Percentiles rank a stretch among this genome's conserved stretches.
These are phyloP conservation scores for Triplophysa dalaica DNA, from an alignment of 2,113 vertebrate genomes.

Conservation along the genomic window DNA sequence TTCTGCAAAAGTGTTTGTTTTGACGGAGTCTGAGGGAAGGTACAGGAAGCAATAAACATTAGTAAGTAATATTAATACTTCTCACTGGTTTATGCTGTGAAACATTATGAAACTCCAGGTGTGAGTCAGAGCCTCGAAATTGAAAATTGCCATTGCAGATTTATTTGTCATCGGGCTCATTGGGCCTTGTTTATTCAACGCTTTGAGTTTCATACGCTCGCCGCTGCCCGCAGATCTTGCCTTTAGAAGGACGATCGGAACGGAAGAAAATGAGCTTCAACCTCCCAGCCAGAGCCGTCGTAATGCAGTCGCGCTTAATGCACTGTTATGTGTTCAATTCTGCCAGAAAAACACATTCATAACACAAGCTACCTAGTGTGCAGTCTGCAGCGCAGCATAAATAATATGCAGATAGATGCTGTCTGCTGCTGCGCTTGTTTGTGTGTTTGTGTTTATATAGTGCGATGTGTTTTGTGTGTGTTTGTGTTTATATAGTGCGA, in stretches of 20 bases:
- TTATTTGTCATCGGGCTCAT: slow-evolving; percentile 21
- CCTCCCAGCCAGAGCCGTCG: slow-evolving; percentile 17
- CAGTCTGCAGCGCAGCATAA: background rate
- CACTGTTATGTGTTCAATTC: slow-evolving; percentile 61
- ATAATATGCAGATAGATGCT: background rate
- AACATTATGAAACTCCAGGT: slow-evolving; percentile 16
- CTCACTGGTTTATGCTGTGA: background rate
- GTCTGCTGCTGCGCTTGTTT: background rate
- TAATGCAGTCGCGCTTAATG: slow-evolving; percentile 32
- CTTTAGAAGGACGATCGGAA: slow-evolving; percentile 29
- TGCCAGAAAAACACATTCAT: slow-evolving; percentile 57
- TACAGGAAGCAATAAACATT: background rate
- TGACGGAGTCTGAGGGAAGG: background rate
- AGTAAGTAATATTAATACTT: slow-evolving; percentile 8
- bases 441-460: slow-evolving; percentile 39
- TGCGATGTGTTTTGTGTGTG: no score
- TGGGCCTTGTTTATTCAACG: slow-evolving; percentile 1
- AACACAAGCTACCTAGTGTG: slow-evolving; percentile 39
- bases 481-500: slow-evolving; percentile 52
- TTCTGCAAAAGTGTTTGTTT: slow-evolving; percentile 19
- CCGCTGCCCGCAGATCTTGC: slow-evolving; percentile 28
- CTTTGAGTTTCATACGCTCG: slow-evolving; percentile 26
- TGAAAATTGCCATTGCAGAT: slow-evolving; percentile 9
- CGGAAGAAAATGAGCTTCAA: slow-evolving; percentile 22
- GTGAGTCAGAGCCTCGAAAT: background rate